phyloP scores from a whole-genome alignment of 2,888 invertebrate species.

The Lamellibrachia satsuma region DNA sequence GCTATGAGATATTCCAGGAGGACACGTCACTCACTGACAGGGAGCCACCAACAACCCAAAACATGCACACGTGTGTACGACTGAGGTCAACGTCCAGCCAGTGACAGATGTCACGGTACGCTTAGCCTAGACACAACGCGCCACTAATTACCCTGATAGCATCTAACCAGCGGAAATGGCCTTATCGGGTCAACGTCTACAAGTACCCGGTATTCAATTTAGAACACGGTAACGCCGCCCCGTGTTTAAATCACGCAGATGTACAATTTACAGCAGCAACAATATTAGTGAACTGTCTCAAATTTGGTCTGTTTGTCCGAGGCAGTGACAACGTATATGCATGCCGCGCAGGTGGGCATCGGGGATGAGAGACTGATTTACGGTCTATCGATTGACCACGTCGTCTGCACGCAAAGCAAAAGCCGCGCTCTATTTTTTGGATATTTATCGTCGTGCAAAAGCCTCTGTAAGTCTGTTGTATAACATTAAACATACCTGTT shows the following conservation, averaged over 20 bases:
- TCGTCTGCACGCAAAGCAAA: neutral
- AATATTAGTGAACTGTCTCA: neutral
- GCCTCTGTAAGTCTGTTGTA: neutral
- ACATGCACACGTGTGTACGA: neutral
- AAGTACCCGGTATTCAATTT: neutral
- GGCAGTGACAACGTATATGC: neutral
- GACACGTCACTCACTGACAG: neutral
- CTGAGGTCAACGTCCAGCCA: slow-evolving; percentile 9
- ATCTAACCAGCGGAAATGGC: neutral
- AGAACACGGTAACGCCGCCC: neutral
- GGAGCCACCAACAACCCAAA: neutral
- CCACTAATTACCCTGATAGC: neutral
- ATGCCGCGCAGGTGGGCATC: neutral
- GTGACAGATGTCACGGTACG: neutral
- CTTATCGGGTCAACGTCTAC: neutral
- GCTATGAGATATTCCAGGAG: neutral
- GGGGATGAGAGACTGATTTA: neutral
- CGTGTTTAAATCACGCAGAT: neutral
- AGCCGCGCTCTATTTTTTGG: neutral
- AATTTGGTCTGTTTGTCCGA: neutral
- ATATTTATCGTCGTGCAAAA: neutral
- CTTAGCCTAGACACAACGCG: neutral
- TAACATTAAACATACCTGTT: neutral
- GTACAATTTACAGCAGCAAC: neutral
- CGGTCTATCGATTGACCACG: slow-evolving; percentile 3